Evolutionary conservation across 2,888 invertebrate species (phyloP).

Genomic region (Serrognathus titanus): DNA sequence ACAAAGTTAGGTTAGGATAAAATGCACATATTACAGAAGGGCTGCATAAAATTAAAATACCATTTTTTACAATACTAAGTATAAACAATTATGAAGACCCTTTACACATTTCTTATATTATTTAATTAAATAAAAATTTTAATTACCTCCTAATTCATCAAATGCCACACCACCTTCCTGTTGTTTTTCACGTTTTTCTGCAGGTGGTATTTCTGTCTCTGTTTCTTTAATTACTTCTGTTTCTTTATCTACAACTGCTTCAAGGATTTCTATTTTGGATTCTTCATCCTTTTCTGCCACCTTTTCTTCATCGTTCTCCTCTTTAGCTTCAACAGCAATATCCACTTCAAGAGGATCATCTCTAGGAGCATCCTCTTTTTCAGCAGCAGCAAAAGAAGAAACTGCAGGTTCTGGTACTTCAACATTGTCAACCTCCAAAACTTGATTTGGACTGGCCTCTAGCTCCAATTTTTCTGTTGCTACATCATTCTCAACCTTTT

Average conservation of each 20-base stretch:
- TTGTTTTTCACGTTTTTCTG: conserved; percentile 24
- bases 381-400: conserved; percentile 13
- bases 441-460: conserved; percentile 37
- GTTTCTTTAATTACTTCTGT: too few relatives aligned
- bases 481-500: conserved; percentile 45
- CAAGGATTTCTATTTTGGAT: conserved; percentile 21
- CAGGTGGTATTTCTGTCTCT: conserved; percentile 17
- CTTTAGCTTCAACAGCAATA: conserved; percentile 38
- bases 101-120: too few relatives aligned
- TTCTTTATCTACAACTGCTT: conserved; percentile 33
- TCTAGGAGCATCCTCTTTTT: conserved; percentile 42
- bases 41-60: too few relatives aligned
- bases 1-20: too few relatives aligned
- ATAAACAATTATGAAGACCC: too few relatives aligned
- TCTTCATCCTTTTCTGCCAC: conserved; percentile 21
- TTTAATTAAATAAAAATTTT: background rate
- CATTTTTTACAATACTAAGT: too few relatives aligned
- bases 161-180: conserved; percentile 48
- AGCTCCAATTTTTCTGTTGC: conserved; percentile 52
- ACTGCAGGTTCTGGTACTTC: conserved; percentile 37
- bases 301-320: conserved; percentile 43
- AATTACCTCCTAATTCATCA: conserved; percentile 59
- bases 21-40: too few relatives aligned
- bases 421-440: conserved; percentile 25
- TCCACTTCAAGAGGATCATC: conserved; percentile 37